A percentile compares a stretch with the other conserved stretches of the same genome.
Evolutionary conservation across 2,113 vertebrate genomes (phyloP).

Genomic region (Cisticola juncidis): DNA sequence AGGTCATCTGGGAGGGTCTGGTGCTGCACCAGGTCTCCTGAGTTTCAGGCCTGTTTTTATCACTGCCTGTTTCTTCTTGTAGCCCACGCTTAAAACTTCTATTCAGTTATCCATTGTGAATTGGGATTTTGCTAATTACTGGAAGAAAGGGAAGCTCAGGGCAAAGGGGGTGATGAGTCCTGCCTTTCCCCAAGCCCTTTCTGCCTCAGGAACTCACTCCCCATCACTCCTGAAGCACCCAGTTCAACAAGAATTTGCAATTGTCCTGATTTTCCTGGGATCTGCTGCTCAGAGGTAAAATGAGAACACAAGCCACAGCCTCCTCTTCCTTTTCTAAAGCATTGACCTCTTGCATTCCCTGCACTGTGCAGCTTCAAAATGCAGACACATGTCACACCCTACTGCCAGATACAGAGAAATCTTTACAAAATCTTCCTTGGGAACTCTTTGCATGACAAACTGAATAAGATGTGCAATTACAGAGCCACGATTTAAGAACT

Average conservation of each 20-base stretch:
- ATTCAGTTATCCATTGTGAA: background rate
- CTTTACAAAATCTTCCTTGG: conserved; percentile 13
- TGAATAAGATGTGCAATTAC: conserved; percentile 48
- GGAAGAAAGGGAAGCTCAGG: background rate
- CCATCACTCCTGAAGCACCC: background rate
- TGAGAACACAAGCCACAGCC: background rate
- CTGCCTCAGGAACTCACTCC: background rate
- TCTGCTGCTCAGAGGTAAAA: conserved; percentile 1
- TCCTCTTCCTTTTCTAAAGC: background rate
- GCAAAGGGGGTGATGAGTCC: background rate
- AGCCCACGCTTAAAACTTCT: background rate
- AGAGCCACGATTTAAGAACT: conserved; percentile 57
- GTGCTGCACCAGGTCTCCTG: background rate
- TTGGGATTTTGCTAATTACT: conserved; percentile 41
- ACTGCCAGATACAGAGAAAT: background rate
- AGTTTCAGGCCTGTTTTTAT: conserved; percentile 10
- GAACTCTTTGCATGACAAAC: conserved; percentile 7
- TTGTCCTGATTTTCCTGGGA: background rate
- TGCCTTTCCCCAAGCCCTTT: background rate
- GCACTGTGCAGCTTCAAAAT: background rate
- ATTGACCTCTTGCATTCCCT: background rate
- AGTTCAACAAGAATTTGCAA: background rate
- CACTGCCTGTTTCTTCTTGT: background rate
- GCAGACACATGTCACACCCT: background rate
- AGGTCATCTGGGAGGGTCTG: background rate